Percentiles rank a stretch among this genome's conserved stretches.
These are phyloP conservation scores for Magallana nippona DNA, from an alignment of 2,888 invertebrate species.

Conservation along the genomic window DNA sequence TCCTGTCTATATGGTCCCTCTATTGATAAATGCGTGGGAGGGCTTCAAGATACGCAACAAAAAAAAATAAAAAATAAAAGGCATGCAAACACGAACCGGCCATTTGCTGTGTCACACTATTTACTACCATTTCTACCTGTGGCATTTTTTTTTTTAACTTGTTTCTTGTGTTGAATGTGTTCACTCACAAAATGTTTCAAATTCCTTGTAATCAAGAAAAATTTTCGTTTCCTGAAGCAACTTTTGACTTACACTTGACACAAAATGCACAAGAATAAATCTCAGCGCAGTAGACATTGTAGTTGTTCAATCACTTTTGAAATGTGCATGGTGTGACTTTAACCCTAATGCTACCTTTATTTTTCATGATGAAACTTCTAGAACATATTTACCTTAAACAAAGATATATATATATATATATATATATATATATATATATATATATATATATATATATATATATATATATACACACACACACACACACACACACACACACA, in stretches of 20 bases:
- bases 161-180: background rate
- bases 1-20: background rate
- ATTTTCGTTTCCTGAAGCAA: background rate
- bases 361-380: background rate
- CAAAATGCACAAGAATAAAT: background rate
- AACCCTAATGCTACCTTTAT: background rate
- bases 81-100: background rate
- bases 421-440: too few relatives aligned
- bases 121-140: conserved; percentile 19
- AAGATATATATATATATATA: background rate
- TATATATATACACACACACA: too few relatives aligned
- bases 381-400: background rate
- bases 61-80: background rate
- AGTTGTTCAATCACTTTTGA: too few relatives aligned
- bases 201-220: conserved; percentile 5
- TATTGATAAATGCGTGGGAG: conserved; percentile 21
- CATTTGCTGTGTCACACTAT: conserved; percentile 3
- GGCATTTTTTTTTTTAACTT: background rate
- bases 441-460: too few relatives aligned
- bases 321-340: background rate
- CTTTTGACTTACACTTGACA: background rate
- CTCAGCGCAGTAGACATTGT: too few relatives aligned
- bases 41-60: background rate
- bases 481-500: too few relatives aligned
- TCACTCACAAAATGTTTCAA: conserved; percentile 11